Evolutionary conservation across 2,113 vertebrate species (phyloP).

Genomic region (Spea bombifrons): DNA sequence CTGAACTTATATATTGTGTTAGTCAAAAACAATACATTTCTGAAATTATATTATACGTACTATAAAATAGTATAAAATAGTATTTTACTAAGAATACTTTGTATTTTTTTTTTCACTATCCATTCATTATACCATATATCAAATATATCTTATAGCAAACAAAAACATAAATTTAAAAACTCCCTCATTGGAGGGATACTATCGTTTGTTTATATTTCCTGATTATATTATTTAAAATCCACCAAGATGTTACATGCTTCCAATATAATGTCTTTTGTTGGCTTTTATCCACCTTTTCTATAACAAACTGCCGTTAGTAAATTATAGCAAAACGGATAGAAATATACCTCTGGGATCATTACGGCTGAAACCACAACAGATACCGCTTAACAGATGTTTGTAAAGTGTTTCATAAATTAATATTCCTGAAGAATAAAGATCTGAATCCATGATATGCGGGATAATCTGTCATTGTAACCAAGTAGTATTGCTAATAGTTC

Average conservation of each 20-base stretch:
- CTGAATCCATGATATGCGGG: slow-evolving; percentile 35
- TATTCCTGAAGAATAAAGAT: not conserved
- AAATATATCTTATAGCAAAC: too few species aligned
- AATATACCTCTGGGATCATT: slow-evolving; percentile 4
- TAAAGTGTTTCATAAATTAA: slow-evolving; percentile 20
- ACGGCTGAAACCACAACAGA: slow-evolving; percentile 20
- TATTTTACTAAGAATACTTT: too few species aligned
- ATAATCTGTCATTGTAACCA: slow-evolving; percentile 32
- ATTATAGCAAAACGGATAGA: not conserved
- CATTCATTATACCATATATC: too few species aligned
- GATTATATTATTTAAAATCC: too few species aligned
- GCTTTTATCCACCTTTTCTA: not conserved
- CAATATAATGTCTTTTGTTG: not conserved
- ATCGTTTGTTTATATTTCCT: not conserved
- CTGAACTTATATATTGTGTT: too few species aligned
- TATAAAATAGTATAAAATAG: too few species aligned
- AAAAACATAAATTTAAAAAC: too few species aligned
- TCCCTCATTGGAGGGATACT: too few species aligned
- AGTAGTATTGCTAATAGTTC: slow-evolving; percentile 48
- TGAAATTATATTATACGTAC: too few species aligned
- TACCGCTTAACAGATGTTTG: slow-evolving; percentile 24
- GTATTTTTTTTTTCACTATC: too few species aligned
- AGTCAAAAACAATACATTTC: too few species aligned
- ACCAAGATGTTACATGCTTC: not conserved
- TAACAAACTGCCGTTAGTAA: slow-evolving; percentile 15